Conservation (phyloP, 2,797 vertebrate genomes). For the Novumbra hubbsi region DNA sequence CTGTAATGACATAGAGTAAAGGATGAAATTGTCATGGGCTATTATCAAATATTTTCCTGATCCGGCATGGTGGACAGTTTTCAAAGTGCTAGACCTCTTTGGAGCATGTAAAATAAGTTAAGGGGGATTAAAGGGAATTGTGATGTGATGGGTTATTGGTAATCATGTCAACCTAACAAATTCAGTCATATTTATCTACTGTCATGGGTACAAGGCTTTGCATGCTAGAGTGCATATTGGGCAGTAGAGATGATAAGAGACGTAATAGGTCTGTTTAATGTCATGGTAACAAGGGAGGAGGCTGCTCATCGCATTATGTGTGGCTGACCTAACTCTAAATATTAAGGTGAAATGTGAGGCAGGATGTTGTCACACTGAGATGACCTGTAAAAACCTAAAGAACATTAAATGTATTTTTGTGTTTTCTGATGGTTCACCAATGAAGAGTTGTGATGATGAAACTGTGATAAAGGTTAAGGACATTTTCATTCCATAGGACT, state of each 20-base stretch:
- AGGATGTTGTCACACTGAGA: neutral
- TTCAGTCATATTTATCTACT: constrained; percentile 45
- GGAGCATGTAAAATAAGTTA: neutral
- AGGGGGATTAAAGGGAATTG: constrained; percentile 45
- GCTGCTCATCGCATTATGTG: constrained; percentile 28
- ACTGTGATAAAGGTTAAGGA: neutral
- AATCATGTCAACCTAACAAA: constrained; percentile 53
- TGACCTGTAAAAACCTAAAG: constrained; percentile 4
- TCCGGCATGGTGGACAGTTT: neutral
- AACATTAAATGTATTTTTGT: neutral
- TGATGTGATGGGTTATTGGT: constrained; percentile 52
- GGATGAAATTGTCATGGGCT: neutral
- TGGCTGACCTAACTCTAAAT: neutral
- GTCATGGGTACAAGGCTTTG: constrained; percentile 35
- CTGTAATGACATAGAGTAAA: constrained; percentile 15
- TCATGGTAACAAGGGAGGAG: constrained; percentile 13
- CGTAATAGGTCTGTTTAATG: constrained; percentile 16
- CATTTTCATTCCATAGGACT: neutral
- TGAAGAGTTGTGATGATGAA: neutral
- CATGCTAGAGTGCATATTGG: constrained; percentile 28
- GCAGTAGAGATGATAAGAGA: constrained; percentile 12
- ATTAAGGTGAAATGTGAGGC: neutral
- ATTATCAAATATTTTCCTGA: constrained; percentile 24
- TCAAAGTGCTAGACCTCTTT: neutral
- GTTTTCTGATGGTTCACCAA: neutral